A percentile compares a stretch with the other conserved stretches of the same genome.
phyloP scores from a whole-genome alignment of 2,888 invertebrate genomes.

The Heterodera filipjevi region DNA sequence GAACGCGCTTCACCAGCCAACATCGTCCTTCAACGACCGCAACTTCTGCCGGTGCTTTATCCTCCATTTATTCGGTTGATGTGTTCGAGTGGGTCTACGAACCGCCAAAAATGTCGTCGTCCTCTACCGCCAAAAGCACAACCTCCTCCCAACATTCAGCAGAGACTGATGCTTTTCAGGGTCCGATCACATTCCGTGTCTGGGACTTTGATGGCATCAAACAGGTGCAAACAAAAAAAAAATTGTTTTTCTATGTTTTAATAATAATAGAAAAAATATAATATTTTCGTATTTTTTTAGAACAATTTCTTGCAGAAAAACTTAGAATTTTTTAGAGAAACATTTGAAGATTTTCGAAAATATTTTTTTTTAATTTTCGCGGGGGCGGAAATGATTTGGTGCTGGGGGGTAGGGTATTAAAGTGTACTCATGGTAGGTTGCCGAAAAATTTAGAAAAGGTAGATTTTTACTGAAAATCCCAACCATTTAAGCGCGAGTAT shows the following conservation, averaged over 20 bases:
- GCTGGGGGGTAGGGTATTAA: no score
- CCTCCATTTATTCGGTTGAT: conserved; percentile 77
- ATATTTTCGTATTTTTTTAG: no score
- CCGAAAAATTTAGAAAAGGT: no score
- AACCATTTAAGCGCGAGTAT: conserved; percentile 76
- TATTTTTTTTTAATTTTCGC: no score
- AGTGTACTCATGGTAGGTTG: no score
- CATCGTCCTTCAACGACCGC: background rate
- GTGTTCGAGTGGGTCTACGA: conserved; percentile 75
- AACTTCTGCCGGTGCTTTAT: conserved; percentile 76
- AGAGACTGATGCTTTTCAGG: conserved; percentile 63
- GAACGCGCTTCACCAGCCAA: conserved; percentile 12
- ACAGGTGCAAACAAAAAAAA: no score
- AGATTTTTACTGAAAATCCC: no score
- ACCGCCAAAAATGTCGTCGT: conserved; percentile 35
- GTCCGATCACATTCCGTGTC: conserved; percentile 82
- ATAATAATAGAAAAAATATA: no score
- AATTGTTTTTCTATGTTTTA: no score
- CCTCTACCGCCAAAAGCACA: conserved; percentile 75
- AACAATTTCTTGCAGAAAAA: no score
- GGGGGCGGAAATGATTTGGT: no score
- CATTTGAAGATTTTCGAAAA: background rate
- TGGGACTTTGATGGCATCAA: conserved; percentile 92
- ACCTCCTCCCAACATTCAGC: conserved; percentile 54
- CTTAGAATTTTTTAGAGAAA: no score